Conservation (phyloP, 1,140 invertebrate species). For the Phthorimaea operculella region DNA sequence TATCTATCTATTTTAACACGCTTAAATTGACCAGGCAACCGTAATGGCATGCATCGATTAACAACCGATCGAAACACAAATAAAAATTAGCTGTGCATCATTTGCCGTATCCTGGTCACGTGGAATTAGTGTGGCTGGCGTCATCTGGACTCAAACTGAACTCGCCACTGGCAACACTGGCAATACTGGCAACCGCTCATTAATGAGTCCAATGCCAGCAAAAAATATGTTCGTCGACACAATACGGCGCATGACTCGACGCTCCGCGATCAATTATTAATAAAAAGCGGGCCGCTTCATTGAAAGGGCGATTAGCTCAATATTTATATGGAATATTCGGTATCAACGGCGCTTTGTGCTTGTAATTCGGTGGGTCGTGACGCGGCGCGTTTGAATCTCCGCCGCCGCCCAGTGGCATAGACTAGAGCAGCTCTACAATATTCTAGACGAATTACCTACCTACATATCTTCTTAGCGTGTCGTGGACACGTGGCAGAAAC, state of each 20-base stretch:
- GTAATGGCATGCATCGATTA: not conserved
- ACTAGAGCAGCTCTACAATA: slow-evolving; percentile 35
- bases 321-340: slow-evolving; percentile 69
- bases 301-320: slow-evolving; percentile 68
- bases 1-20: too few relatives aligned
- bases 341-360: slow-evolving; percentile 66
- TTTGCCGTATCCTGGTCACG: slow-evolving; percentile 37
- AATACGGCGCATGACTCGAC: slow-evolving; percentile 63
- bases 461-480: too few relatives aligned
- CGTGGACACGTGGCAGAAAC: too few relatives aligned
- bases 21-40: not conserved
- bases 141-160: slow-evolving; percentile 24
- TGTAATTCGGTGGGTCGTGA: slow-evolving; percentile 64
- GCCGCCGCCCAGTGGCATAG: slow-evolving; percentile 35
- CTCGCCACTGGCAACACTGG: not conserved
- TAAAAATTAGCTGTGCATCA: slow-evolving; percentile 54
- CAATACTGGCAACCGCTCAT: slow-evolving; percentile 22
- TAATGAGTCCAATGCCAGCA: slow-evolving; percentile 57
- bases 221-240: slow-evolving; percentile 58
- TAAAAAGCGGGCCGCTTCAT: slow-evolving; percentile 66
- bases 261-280: slow-evolving; percentile 65
- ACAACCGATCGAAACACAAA: slow-evolving; percentile 28
- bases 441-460: not conserved
- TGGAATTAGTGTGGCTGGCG: slow-evolving; percentile 48
- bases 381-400: slow-evolving; percentile 51